Base-by-base conservation (phyloP, 1,140 invertebrate species). In the Lordiphosa mommai region DNA sequence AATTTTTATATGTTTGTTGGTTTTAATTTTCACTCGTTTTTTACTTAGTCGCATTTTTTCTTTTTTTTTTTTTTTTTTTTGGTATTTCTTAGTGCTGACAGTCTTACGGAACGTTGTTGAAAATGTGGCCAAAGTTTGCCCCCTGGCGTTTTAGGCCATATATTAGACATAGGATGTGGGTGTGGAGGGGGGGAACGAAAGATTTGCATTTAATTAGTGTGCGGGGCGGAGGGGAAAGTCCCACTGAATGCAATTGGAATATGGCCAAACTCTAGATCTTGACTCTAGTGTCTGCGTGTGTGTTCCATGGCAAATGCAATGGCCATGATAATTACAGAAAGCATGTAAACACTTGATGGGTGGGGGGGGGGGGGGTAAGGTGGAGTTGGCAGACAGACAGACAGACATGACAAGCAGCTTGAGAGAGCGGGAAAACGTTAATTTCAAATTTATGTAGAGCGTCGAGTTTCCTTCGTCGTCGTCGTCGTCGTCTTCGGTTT, bases 361-460 rank as follows among this genome's bases (percentile, higher is more conserved):
- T 49, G 37, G 33, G 27, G 50, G 17, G 10, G 37, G n/a, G n/a
- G 8, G 17, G n/a, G 27, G n/a, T 14, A 3, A 2, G 6, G 13
- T 3, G 20, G 9, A 4, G 27, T 3, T 32, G 17, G 13, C 46
- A 68, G 36, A n/a, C 16, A 34, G 47, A 33, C 41, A 41, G 59
- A 55, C 27, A 55, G 76, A 51, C 63, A 67, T 67, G 67, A 70
- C 61, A 70, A 57, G 63, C 51, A 27, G 40, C 59, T 55, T 5
- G 20, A 23, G 74, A 65, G 70, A 82, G 76, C 65, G 74, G 61
- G 60, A 79, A 76, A 86, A 86, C 82, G 72, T 86, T 86, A 86
- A 86, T 86, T 86, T 86, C 65, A 77, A 86, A 86, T 86, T 86
- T 86, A 84, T 84, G 77, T 84, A 86, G 82, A 86, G 82, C 82